A percentile compares a stretch with the other conserved stretches of the same genome.
phyloP scores from a whole-genome alignment of 2,113 vertebrate species.

The Myocastor coypus region DNA sequence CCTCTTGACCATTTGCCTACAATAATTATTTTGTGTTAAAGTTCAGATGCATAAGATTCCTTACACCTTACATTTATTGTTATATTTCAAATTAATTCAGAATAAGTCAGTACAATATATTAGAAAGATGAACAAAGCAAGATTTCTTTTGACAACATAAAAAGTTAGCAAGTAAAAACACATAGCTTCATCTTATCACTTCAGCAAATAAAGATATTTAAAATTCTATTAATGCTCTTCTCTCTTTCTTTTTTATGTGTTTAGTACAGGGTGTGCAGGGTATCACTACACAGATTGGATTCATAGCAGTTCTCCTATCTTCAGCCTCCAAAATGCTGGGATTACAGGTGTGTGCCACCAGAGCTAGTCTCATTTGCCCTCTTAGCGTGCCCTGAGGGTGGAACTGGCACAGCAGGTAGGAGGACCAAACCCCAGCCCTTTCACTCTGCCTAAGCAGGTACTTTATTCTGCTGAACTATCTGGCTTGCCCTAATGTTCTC shows the following conservation, averaged over 20 bases:
- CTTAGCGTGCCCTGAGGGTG: too few species aligned
- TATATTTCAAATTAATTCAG: conserved; percentile 37
- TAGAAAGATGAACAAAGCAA: neutral
- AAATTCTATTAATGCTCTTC: conserved; percentile 42
- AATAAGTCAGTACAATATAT: conserved; percentile 8
- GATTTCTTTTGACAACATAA: conserved; percentile 35
- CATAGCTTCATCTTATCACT: conserved; percentile 14
- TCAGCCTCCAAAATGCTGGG: too few species aligned
- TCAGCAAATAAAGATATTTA: conserved; percentile 45
- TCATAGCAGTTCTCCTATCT: too few species aligned
- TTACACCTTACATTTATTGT: neutral
- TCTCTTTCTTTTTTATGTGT: neutral
- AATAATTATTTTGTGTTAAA: conserved; percentile 71
- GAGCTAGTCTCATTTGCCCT: too few species aligned
- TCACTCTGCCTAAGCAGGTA: too few species aligned
- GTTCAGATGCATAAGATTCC: neutral
- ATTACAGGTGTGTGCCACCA: too few species aligned
- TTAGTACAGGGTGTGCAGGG: too few species aligned
- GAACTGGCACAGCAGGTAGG: too few species aligned
- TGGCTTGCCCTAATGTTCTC: neutral
- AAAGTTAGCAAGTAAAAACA: conserved; percentile 18
- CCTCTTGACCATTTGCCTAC: conserved; percentile 70
- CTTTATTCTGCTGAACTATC: too few species aligned
- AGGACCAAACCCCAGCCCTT: too few species aligned
- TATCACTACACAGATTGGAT: too few species aligned